Evolutionary conservation across 2,888 invertebrate species (phyloP), one percentile per base, ranked within the genome.

Genomic region (Pardosa pseudoannulata): DNA sequence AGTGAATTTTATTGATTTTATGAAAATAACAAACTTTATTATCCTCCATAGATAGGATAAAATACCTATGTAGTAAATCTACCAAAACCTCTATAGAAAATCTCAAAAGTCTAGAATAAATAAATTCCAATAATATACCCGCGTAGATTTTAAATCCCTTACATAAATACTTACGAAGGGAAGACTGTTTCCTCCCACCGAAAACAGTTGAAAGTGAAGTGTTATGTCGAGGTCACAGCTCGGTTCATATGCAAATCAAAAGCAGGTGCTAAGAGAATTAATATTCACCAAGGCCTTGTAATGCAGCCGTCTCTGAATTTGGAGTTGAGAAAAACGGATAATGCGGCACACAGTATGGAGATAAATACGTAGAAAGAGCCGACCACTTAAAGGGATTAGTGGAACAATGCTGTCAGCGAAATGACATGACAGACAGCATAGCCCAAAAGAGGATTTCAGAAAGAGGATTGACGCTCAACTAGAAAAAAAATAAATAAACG

Each of bases 191-290:
- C 16, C 16, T 46, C 9, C 41, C 16, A 46, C 11, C 11, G 6
- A 36, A 11, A 36, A 46, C 2, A 2, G 1, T 46, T 9, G 41
- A 46, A 46, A 46, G 16, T 56, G 56, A 56, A 56, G 56, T 56
- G 56, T 56, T 56, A 13, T 56, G 56, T 3, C 23, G 19, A 23
- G 56, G 56, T 56, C 23, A 23, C 23, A 5, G 56, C 23, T 56
- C 23, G 11, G 19, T 56, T 56, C 56, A 56, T 1, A 56, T 56
- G 56, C 23, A 56, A 56, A 56, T 56, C 5, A 3, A 23, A 56
- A 23, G 56, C 23, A 56, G 56, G 56, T 56, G 56, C 56, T 56
- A 23, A 23, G 23, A 16, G 56, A 56, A 56, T 56, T 56, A 56
- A 23, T 23, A 19, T 56, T 56, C 56, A 23, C 19, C 56, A 19